Base-by-base conservation (phyloP, 2,113 vertebrate species). In the Entomyzon cyanotis region DNA sequence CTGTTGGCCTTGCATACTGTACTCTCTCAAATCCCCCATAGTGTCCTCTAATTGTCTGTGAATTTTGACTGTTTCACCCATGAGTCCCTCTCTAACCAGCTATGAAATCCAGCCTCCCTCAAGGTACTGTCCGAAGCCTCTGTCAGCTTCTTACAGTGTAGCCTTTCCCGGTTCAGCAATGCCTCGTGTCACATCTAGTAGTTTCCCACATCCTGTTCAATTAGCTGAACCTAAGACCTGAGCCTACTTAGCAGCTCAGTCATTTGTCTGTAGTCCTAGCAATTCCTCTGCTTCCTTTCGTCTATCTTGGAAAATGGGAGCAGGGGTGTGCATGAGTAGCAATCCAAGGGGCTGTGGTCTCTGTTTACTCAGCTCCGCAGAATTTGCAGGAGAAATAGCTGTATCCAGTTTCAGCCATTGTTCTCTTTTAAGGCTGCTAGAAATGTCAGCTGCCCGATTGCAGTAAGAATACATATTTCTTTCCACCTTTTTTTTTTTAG, bases 401-500 rank as follows among this genome's bases (percentile, higher is more conserved):
- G 2, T 65, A 30, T n/a, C 44, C 42, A 62, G 13, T 81, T 90
- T 93, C 33, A 90, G 21, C 18, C 22, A 5, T 52, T 22, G 1
- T 41, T 80, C 58, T 89, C 62, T 85, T 69, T 73, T 55, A 83
- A 79, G 41, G 28, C 63, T 78, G 14, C 53, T 68, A 41, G 53
- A 87, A 87, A 46, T 63, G 23, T 62, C 81, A 81, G 10, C 52
- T 73, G 83, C 31, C 58, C 52, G 27, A 85, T 7, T 87, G 25
- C 59, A 55, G 15, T 74, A 78, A 86, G 35, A 82, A 19, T 78
- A 67, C 53, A 3, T 69, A 11, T 71, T 87, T 93, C 53, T 59
- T 24, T 24, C 44, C 53, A 33, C 14, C 5, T 76, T 31, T 87
- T 93, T 96, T 93, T 46, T 88, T 94, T 39, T 82, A 99, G 99